phyloP scores from a whole-genome alignment of 1,140 invertebrate genomes.

The Matsumurasca onukii region DNA sequence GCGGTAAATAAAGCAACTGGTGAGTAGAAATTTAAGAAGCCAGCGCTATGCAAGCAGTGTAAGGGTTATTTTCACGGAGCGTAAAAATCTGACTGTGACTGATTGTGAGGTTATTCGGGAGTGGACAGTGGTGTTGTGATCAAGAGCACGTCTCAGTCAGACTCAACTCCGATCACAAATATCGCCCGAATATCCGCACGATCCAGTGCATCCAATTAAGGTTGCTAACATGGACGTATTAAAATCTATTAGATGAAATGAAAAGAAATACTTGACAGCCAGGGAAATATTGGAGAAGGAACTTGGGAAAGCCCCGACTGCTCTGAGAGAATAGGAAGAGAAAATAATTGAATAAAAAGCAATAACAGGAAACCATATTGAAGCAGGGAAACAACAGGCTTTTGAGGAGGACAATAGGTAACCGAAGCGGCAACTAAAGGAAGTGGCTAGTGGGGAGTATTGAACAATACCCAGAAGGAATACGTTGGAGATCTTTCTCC shows the following conservation, averaged over 20 bases:
- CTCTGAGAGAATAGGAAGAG: background rate
- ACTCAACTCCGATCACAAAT: background rate
- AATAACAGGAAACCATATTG: background rate
- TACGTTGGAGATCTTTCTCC: slow-evolving; percentile 5
- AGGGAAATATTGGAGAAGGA: background rate
- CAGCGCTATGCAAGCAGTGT: background rate
- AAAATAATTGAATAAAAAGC: background rate
- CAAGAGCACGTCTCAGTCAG: background rate
- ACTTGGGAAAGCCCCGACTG: background rate
- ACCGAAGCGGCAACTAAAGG: background rate
- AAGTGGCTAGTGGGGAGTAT: background rate
- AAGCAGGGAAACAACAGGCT: background rate
- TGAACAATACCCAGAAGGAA: slow-evolving; percentile 14
- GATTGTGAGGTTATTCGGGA: background rate
- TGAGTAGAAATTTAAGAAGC: background rate
- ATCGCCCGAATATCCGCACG: background rate
- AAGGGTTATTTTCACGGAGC: background rate
- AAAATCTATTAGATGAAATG: background rate
- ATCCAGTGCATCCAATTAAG: background rate
- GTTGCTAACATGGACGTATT: background rate
- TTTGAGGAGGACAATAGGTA: background rate
- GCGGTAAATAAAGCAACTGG: no score
- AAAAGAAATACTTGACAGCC: slow-evolving; percentile 11
- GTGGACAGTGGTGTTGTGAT: background rate
- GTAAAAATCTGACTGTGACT: background rate